Percentiles rank a stretch among this genome's conserved stretches.
These are phyloP conservation scores for Catamblyrhynchus diadema DNA, from an alignment of 2,797 vertebrate species.

Conservation along the genomic window DNA sequence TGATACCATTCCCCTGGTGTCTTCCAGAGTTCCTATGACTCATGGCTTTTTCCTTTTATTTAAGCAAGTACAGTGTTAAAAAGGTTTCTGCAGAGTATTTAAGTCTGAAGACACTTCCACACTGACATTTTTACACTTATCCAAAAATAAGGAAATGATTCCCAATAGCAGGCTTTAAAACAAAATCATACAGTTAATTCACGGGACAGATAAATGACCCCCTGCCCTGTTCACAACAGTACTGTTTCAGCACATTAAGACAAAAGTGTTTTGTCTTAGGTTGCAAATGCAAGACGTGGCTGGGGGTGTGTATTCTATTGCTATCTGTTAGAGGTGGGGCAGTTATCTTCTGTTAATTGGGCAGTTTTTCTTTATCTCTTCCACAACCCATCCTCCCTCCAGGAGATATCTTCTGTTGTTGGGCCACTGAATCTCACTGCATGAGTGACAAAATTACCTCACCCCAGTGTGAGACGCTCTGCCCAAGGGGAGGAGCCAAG, in stretches of 20 bases:
- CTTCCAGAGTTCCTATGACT: background rate
- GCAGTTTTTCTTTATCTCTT: background rate
- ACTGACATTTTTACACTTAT: background rate
- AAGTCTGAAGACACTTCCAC: background rate
- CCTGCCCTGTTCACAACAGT: background rate
- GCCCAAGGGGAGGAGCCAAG: background rate
- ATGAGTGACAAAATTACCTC: background rate
- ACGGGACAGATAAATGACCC: background rate
- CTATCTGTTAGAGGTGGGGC: background rate
- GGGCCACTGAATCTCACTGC: background rate
- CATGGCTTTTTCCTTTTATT: background rate
- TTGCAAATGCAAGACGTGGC: background rate
- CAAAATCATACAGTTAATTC: background rate
- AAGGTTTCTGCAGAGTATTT: background rate
- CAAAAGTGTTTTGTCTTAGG: background rate
- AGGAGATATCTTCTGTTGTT: background rate
- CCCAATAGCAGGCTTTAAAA: background rate
- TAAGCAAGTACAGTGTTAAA: background rate
- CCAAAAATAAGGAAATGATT: background rate
- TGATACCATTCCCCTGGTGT: background rate
- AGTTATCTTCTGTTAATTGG: background rate
- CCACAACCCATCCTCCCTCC: background rate
- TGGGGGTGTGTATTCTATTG: background rate
- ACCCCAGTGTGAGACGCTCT: background rate
- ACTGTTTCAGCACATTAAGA: background rate